phyloP scores from a whole-genome alignment of 2,888 invertebrate species.

The Campoletis raptor region DNA sequence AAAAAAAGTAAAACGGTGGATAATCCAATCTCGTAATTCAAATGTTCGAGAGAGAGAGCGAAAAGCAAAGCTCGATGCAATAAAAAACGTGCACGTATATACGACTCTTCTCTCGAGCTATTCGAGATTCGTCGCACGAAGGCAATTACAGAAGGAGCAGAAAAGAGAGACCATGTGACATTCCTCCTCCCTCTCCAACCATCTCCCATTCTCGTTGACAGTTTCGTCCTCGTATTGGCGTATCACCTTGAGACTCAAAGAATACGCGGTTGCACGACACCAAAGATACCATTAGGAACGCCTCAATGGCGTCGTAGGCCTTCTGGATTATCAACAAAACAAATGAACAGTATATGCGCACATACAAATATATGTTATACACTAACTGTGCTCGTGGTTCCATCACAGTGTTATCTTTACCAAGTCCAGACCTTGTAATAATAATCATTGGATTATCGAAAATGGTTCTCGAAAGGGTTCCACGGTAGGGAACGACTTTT shows the following conservation, averaged over 20 bases:
- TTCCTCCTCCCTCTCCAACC: constrained; percentile 5
- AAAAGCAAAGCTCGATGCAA: constrained; percentile 40
- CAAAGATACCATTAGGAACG: constrained; percentile 70
- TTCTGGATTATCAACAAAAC: constrained; percentile 61
- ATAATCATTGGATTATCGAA: background rate
- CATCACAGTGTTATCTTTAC: background rate
- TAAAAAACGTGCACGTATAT: constrained; percentile 55
- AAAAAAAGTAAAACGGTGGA: constrained; percentile 1
- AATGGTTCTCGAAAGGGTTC: background rate
- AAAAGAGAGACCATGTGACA: constrained; percentile 26
- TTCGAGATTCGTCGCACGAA: constrained; percentile 70
- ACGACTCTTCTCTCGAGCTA: constrained; percentile 60
- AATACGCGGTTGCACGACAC: constrained; percentile 69
- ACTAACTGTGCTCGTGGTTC: background rate
- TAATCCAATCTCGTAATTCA: constrained; percentile 55
- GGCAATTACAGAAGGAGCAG: constrained; percentile 71
- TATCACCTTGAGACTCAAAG: constrained; percentile 70
- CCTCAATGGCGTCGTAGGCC: constrained; percentile 65
- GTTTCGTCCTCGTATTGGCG: constrained; percentile 49
- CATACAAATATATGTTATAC: background rate
- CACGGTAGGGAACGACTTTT: too few species aligned
- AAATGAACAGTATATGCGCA: background rate
- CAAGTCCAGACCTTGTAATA: background rate
- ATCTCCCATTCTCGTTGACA: constrained; percentile 24
- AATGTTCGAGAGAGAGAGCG: background rate